phyloP scores from a whole-genome alignment of 2,113 vertebrate species.

The Silurus meridionalis region DNA sequence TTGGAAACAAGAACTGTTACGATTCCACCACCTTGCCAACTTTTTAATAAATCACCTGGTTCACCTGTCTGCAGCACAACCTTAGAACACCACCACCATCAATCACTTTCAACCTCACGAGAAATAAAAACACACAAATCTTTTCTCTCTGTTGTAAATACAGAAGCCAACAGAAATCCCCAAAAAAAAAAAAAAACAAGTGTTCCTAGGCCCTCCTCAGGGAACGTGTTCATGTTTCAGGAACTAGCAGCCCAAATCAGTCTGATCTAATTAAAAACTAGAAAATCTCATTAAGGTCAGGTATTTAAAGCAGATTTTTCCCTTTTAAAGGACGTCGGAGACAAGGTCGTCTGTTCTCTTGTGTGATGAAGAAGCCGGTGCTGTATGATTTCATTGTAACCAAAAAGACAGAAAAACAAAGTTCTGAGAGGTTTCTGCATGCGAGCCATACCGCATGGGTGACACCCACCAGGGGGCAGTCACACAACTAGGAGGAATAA shows the following conservation, averaged over 20 bases:
- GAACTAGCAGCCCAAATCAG: slow-evolving; percentile 5
- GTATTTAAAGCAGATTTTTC: slow-evolving; percentile 44
- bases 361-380: not conserved
- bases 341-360: not conserved
- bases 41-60: slow-evolving; percentile 38
- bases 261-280: slow-evolving; percentile 51
- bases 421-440: too few species aligned
- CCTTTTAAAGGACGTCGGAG: not conserved
- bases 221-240: slow-evolving; percentile 23
- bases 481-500: slow-evolving; percentile 14
- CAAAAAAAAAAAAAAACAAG: not conserved
- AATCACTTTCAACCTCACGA: slow-evolving; percentile 8
- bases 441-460: not conserved
- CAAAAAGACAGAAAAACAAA: too few species aligned
- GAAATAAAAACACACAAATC: slow-evolving; percentile 1
- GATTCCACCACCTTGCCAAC: slow-evolving; percentile 25
- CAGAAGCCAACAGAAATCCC: slow-evolving; percentile 36
- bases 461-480: slow-evolving; percentile 55
- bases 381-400: not conserved
- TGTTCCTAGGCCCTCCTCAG: slow-evolving; percentile 12
- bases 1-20: not conserved
- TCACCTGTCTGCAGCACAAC: not conserved
- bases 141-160: slow-evolving; percentile 48
- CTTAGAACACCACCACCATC: too few species aligned
- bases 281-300: slow-evolving; percentile 53